Base-by-base conservation (phyloP, 2,797 vertebrate species). In the Salmo trutta region DNA sequence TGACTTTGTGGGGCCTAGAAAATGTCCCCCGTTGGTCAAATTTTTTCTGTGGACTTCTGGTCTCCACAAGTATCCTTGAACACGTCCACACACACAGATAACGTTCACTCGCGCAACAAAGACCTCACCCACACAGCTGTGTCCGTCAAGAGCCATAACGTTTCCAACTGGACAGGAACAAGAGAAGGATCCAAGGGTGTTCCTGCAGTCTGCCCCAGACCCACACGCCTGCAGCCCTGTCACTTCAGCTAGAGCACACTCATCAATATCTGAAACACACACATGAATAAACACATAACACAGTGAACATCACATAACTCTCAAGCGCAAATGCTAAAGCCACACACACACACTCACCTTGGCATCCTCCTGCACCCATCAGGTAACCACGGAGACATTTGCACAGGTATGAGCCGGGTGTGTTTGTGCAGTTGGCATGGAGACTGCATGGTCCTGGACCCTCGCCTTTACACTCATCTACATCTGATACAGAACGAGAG, bases 401-500 rank as follows among this genome's bases (percentile, higher is more conserved):
- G 86, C 94, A 95, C 0, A 79, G 82, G 85, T 91, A 94, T 41
- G 94, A 95, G 75, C 94, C 93, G 0, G 79, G 90, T 62, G 82
- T 92, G 80, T 95, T 95, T 65, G 85, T 91, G 86, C 95, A 96
- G 90, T 84, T 93, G 87, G 92, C 93, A 77, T 91, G 81, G 78
- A 66, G 88, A 71, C 93, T 92, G 75, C 95, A 96, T 3, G 86
- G 89, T n/a, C 80, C 85, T 2, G 83, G 81, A n/a, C 72, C 79
- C 14, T 83, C 82, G 73, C 47, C 89, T n/a, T 77, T 86, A 82
- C 95, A 95, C 83, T 95, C 94, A 78, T 95, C 87, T 29, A 93
- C 84, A 85, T 95, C 94, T 95, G 89, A 66, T 1, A 41, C 81
- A 29, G 14, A 33, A 75, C 51, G 14, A 75, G 41, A 59, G 74